Conservation (phyloP, 2,113 vertebrate species). For the Hiodon tergisus region DNA sequence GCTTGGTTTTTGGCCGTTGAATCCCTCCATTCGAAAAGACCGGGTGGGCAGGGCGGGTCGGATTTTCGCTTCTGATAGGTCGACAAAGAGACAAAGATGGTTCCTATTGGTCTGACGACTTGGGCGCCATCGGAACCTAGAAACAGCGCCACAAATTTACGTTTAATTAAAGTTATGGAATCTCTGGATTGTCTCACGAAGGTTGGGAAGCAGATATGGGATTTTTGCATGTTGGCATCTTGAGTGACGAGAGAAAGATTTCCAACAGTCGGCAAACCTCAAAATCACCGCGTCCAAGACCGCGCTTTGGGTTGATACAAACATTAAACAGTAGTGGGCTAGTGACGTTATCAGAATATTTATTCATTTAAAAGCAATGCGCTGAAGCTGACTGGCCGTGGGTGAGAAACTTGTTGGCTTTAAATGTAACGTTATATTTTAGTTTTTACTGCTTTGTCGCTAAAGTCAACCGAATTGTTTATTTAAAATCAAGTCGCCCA, state of each 20-base stretch:
- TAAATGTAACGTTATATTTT: not conserved
- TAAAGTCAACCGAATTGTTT: too few species aligned
- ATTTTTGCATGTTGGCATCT: too few species aligned
- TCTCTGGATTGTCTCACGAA: not conserved
- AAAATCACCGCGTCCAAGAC: constrained; percentile 16
- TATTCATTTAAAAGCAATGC: not conserved
- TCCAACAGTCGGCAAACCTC: not conserved
- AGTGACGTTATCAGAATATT: not conserved
- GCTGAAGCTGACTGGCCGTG: not conserved
- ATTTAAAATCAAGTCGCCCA: too few species aligned
- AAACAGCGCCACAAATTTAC: constrained; percentile 62
- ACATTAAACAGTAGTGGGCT: not conserved
- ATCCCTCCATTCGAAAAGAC: constrained; percentile 17
- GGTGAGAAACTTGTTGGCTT: not conserved
- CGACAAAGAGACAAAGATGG: not conserved
- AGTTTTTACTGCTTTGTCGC: too few species aligned
- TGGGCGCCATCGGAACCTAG: constrained; percentile 48
- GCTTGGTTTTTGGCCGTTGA: constrained; percentile 10
- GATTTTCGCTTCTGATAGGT: constrained; percentile 39
- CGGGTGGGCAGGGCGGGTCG: constrained; percentile 6
- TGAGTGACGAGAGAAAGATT: not conserved
- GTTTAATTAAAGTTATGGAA: constrained; percentile 25
- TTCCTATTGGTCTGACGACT: constrained; percentile 47
- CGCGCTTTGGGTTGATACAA: constrained; percentile 1
- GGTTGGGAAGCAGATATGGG: not conserved